Percentiles rank a stretch among this genome's conserved stretches.
Conservation (phyloP, 2,797 vertebrate genomes). For the Rhinella marina region DNA sequence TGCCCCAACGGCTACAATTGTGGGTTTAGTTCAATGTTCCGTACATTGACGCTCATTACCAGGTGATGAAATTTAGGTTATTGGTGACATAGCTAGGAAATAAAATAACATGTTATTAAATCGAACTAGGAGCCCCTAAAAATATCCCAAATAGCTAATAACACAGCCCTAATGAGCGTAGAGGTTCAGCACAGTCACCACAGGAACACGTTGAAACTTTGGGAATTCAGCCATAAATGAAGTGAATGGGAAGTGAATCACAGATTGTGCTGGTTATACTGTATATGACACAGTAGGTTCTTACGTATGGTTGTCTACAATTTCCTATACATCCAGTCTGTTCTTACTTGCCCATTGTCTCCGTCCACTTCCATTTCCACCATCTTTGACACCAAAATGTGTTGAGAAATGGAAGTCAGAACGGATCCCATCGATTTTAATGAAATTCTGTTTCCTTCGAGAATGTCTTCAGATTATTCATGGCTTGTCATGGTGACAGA, state of each 20-base stretch:
- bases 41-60: not conserved
- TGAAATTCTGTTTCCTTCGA: not conserved
- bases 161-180: not conserved
- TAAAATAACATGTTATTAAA: conserved; percentile 6
- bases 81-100: too few relatives aligned
- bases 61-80: conserved; percentile 19
- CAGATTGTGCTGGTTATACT: not conserved
- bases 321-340: not conserved
- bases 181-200: not conserved
- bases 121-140: not conserved
- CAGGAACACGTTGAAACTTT: not conserved
- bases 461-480: not conserved
- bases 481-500: not conserved
- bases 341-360: not conserved
- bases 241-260: not conserved
- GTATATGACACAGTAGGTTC: not conserved
- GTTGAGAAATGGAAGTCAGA: not conserved
- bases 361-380: not conserved
- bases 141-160: conserved; percentile 13
- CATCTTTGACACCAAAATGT: not conserved
- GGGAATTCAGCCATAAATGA: not conserved
- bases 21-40: not conserved
- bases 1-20: conserved; percentile 15
- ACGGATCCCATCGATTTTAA: not conserved
- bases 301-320: not conserved